Conservation (phyloP, 2,888 invertebrate species). For the Lacanobia oleracea region DNA sequence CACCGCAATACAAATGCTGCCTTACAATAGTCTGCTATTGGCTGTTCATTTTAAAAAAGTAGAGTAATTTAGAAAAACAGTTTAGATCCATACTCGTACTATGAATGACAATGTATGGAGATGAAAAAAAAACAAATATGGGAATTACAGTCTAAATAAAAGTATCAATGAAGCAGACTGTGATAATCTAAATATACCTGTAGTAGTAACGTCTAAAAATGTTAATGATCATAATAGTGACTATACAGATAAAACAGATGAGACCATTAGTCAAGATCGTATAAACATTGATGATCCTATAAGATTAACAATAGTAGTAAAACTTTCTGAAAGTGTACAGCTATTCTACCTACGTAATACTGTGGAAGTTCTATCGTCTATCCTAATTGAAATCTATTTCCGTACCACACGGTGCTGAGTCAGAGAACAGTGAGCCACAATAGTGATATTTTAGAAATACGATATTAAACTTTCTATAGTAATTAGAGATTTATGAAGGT, state of each 20-base stretch:
- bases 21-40: slow-evolving; percentile 62
- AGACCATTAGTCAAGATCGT: slow-evolving; percentile 45
- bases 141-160: slow-evolving; percentile 15
- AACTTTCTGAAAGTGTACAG: slow-evolving; percentile 46
- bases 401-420: slow-evolving; percentile 60
- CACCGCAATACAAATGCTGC: slow-evolving; percentile 21
- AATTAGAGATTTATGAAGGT: slow-evolving; percentile 50
- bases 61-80: slow-evolving; percentile 26
- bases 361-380: slow-evolving; percentile 55
- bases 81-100: slow-evolving; percentile 55
- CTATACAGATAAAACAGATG: slow-evolving; percentile 49
- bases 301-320: slow-evolving; percentile 43
- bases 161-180: slow-evolving; percentile 53
- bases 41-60: slow-evolving; percentile 47
- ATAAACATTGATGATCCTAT: slow-evolving; percentile 41
- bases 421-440: slow-evolving; percentile 44
- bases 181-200: slow-evolving; percentile 35
- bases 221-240: slow-evolving; percentile 41
- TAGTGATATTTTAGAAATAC: slow-evolving; percentile 46
- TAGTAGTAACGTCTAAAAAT: slow-evolving; percentile 29
- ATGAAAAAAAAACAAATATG: slow-evolving; percentile 46
- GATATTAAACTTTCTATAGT: slow-evolving; percentile 59
- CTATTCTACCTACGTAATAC: slow-evolving; percentile 54
- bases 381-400: slow-evolving; percentile 57
- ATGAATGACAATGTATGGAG: slow-evolving; percentile 50